Percentiles rank a stretch among this genome's conserved stretches.
These are phyloP conservation scores for Macroglossus sobrinus DNA, from an alignment of 2,113 vertebrate species.

Conservation along the genomic window DNA sequence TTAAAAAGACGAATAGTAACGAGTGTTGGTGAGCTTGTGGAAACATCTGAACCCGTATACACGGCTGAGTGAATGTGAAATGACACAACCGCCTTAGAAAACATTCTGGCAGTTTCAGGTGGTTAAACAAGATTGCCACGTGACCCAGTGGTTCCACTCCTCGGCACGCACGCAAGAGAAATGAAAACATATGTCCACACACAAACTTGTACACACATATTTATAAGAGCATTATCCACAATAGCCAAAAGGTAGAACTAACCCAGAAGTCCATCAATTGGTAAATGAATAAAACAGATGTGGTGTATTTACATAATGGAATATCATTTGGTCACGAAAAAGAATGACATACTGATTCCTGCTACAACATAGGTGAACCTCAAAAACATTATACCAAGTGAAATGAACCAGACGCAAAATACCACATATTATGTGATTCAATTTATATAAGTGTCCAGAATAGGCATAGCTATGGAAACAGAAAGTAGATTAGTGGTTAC, in stretches of 20 bases:
- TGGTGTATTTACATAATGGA: background rate
- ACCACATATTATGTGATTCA: background rate
- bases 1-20: background rate
- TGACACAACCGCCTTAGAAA: background rate
- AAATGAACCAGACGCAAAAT: background rate
- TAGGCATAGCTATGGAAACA: background rate
- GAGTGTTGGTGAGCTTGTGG: background rate
- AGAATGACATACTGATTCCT: background rate
- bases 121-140: background rate
- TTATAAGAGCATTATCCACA: background rate
- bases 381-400: background rate
- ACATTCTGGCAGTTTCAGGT: background rate
- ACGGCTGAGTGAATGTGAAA: background rate
- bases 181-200: background rate
- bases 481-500: background rate
- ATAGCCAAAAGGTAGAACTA: background rate
- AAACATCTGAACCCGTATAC: background rate
- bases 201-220: background rate
- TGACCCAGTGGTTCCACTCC: background rate
- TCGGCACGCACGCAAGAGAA: background rate
- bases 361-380: background rate
- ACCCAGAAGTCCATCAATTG: background rate
- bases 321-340: background rate
- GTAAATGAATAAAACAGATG: background rate
- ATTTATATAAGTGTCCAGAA: background rate